Evolutionary conservation across 2,888 invertebrate species (phyloP).

Genomic region (Pherbina coryleti): DNA sequence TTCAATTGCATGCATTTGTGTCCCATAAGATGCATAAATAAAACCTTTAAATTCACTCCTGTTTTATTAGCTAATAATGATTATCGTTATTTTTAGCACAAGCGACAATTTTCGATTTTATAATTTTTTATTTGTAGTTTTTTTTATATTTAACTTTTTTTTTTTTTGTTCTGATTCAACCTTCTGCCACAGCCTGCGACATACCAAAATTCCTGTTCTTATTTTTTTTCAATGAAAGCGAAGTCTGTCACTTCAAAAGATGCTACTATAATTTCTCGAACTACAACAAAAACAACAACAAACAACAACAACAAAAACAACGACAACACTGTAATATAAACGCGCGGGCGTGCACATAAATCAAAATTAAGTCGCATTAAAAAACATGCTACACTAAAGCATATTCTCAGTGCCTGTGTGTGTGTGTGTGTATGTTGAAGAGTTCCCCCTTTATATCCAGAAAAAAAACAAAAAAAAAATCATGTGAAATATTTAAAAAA

Average conservation of each 20-base stretch:
- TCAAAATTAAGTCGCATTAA: slow-evolving; percentile 64
- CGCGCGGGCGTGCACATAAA: slow-evolving; percentile 67
- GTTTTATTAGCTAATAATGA: slow-evolving; percentile 19
- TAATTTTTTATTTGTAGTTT: neutral
- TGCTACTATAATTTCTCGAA: neutral
- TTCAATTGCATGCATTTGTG: too few species aligned
- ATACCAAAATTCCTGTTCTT: slow-evolving; percentile 9
- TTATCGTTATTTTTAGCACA: slow-evolving; percentile 19
- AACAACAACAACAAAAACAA: slow-evolving; percentile 16
- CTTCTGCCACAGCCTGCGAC: neutral
- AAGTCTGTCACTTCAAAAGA: slow-evolving; percentile 37
- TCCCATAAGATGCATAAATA: too few species aligned
- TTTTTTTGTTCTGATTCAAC: neutral
- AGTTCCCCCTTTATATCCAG: neutral
- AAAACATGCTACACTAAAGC: slow-evolving; percentile 14
- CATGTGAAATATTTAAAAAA: neutral
- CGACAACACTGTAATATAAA: slow-evolving; percentile 31
- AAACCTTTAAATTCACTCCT: neutral
- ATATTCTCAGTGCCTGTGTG: neutral
- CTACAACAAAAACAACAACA: neutral
- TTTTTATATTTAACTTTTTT: neutral
- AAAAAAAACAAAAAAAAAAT: neutral
- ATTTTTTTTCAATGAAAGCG: neutral
- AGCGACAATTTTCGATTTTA: slow-evolving; percentile 2
- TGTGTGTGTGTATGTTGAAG: slow-evolving; percentile 9